Evolutionary conservation across 2,113 vertebrate species (phyloP), one percentile per base, ranked within the genome.

Genomic region (Porphyrio hochstetteri): DNA sequence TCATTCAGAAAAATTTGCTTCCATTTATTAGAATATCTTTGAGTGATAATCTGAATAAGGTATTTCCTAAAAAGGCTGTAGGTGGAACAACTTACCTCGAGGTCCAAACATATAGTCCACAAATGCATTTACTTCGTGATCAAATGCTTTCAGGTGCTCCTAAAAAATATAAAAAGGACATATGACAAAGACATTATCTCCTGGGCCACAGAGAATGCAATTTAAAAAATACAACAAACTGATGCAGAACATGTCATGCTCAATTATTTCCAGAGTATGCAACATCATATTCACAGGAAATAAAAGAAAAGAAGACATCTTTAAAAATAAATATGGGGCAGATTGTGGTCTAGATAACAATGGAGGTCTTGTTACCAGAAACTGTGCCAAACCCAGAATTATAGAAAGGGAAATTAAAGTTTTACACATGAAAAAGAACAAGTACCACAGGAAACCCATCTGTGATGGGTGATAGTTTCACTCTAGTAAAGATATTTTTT

Each of bases 61-160:
- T 33, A 36, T 52, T 75, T 80, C 46, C 28, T 35, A 23, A 56
- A 64, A 63, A 10, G 17, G 14, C 14, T 76, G 10, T 31, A 69
- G 61, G 11, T 71, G n/a, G 8, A 91, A 6, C 7, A 77, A 3
- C 98, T 97, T 88, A 98, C 98, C 98, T 97, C 98, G 97, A 89
- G 97, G 97, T 92, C 98, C 98, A 98, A 99, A 99, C 98, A 98
- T 96, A 86, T 97, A 97, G 91, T 98, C 98, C 97, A 98, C 97
- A 97, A 98, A 98, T 0, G 20, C 96, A 93, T 98, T 98, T 94
- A 98, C 90, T 96, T 98, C 97, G 46, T 3, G 92, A 83, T 99
- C 98, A 87, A 99, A 97, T 91, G 96, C 96, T 95, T 97, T 98
- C 93, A 98, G 95, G 42, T 98, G 97, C 91, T 98, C 98, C 98